Evolutionary conservation across 2,888 invertebrate genomes (phyloP), one percentile per base, ranked within the genome.

Genomic region (Himalopsyche anomala): DNA sequence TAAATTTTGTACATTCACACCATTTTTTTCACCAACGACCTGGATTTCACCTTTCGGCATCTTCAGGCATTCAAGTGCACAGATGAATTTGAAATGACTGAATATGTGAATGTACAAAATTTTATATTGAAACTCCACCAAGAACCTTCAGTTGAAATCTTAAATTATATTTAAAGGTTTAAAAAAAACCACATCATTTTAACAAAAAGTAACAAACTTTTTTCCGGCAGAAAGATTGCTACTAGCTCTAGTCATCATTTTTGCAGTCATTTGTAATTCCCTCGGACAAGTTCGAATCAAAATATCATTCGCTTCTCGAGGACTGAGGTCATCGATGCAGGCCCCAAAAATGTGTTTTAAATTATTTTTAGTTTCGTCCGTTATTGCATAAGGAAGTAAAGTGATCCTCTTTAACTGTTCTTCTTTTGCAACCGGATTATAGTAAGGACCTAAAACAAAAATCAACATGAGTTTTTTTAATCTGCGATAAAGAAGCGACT

Each of bases 251-350:
- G 93, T 93, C 79, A 91, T 90, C 90, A 92, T 92, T 90, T 91
- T 93, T 81, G 91, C 89, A 74, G 91, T 91, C 90, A 90, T 92
- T 90, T 91, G 92, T 85, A 90, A 91, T 89, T 95, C 94, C 90
- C 93, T 94, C 12, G 95, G 95, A 89, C 96, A 96, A 40, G 97
- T 96, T 89, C 95, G 94, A 5, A 97, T 94, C 88, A 98, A 92
- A 89, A 98, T 95, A 89, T 96, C 96, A 91, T 97, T 97, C 0
- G 97, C 97, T 92, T 97, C 96, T 89, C 94, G 94, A 45, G 94
- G 92, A 87, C 93, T 95, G 82, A 98, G 92, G 91, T 97, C 97
- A 89, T 95, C 95, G 89, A 96, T 92, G 74, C 90, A 90, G 0
- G 91, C 90, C 6, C 92, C 92, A 91, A 95, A 97, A 89, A 96